Evolutionary conservation across 2,888 invertebrate species (phyloP).

Genomic region (Yponomeuta plumbellus): DNA sequence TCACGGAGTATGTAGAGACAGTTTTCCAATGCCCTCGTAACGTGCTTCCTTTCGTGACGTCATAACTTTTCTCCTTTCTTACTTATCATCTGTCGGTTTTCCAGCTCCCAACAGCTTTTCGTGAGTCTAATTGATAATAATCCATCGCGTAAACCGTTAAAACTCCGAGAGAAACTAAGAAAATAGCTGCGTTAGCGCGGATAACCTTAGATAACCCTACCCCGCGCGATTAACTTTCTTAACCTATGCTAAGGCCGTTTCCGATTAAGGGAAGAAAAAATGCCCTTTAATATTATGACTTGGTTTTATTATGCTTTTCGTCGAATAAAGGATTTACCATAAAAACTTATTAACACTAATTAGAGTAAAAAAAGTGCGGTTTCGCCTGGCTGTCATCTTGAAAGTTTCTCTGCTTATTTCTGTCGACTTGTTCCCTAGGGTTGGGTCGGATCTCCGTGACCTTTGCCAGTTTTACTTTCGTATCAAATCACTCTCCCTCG

Average conservation of each 20-base stretch:
- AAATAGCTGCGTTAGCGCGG: neutral
- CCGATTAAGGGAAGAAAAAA: no score
- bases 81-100: constrained; percentile 55
- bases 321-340: no score
- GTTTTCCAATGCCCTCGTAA: constrained; percentile 31
- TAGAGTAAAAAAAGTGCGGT: neutral
- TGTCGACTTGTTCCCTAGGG: neutral
- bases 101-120: constrained; percentile 36
- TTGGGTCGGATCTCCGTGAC: constrained; percentile 2
- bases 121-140: neutral
- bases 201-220: neutral
- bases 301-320: no score
- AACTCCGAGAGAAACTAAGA: neutral
- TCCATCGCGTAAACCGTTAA: neutral
- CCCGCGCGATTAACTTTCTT: neutral
- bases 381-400: neutral
- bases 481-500: constrained; percentile 11
- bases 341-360: no score
- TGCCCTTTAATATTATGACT: no score
- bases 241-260: no score
- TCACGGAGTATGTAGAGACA: constrained; percentile 33
- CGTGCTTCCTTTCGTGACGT: constrained; percentile 44
- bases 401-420: neutral
- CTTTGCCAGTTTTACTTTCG: constrained; percentile 10
- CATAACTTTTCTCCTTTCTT: constrained; percentile 47